Base-by-base conservation (phyloP, 1,140 invertebrate species). In the Brachionus rotundiformis region DNA sequence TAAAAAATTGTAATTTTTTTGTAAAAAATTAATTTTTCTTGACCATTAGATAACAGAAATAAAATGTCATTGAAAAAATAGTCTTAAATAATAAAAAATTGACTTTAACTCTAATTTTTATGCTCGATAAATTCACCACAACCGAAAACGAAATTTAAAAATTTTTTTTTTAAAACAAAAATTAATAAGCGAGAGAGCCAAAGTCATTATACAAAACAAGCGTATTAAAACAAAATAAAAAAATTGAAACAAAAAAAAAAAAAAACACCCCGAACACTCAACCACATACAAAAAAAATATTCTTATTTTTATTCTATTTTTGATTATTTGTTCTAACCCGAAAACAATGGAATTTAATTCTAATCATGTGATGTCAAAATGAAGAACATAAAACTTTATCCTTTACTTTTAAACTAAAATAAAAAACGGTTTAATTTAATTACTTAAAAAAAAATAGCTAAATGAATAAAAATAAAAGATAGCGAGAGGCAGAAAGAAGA, bases 341-440 rank as follows among this genome's bases (percentile, higher is more conserved):
- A 61, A 61, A 25, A 61, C 59, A 61, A 61, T 61, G 59, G 59
- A 61, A 61, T 61, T 27, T 25, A 27, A 27, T 68, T 68, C 29
- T n/a, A 31, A 29, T 16, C 10, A 11, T 1, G 13, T n/a, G 29
- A 36, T 16, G 2, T 2, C 29, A 31, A 31, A n/a, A 68, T n/a
- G 5, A 68, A 68, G 31, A 68, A 31, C 23, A 31, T 7, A 29
- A 61, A 61, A 61, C 3, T 1, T 11, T 13, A 27, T 27, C 8
- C 59, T 49, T 49, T 47, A n/a, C n/a, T 49, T 49, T 19, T 49
- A 49, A 49, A 61, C 59, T 61, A 61, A 61, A 61, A 61, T 49
- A 49, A 68, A 68, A 68, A 68, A 68, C 63, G 63, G 63, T 68
- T 68, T 68, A 68, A 68, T 68, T 68, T 68, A 68, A 68, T 68